A percentile compares a stretch with the other conserved stretches of the same genome.
These are phyloP conservation scores for Mustela nigripes DNA, from an alignment of 2,113 vertebrate species.

Conservation along the genomic window DNA sequence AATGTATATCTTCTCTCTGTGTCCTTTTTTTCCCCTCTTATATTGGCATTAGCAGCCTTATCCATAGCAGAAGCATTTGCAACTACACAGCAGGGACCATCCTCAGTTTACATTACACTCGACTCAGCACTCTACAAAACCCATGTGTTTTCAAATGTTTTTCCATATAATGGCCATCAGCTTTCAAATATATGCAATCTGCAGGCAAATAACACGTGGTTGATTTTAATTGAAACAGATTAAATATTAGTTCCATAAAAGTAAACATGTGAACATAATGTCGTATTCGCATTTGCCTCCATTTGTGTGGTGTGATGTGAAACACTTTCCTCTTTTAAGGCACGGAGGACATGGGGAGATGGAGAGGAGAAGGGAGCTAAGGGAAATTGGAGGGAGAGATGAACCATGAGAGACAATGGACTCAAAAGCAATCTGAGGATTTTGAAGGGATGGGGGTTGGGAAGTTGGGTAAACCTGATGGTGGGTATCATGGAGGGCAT, in stretches of 20 bases:
- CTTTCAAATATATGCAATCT: not conserved
- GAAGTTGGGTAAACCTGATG: too few relatives aligned
- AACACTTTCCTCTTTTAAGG: constrained; percentile 41
- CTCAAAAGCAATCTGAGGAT: too few relatives aligned
- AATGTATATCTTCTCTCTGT: not conserved
- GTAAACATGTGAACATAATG: constrained; percentile 31
- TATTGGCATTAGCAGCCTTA: not conserved
- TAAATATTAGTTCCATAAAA: constrained; percentile 58
- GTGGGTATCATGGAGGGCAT: too few relatives aligned
- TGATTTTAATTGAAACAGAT: constrained; percentile 58
- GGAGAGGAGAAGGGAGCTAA: too few relatives aligned
- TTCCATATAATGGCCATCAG: not conserved
- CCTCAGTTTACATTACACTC: not conserved
- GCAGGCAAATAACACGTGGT: not conserved
- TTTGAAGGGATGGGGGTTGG: too few relatives aligned
- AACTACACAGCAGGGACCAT: not conserved
- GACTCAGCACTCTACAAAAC: not conserved
- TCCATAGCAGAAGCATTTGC: not conserved
- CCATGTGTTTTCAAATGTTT: not conserved
- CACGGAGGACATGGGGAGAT: too few relatives aligned
- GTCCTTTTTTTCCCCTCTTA: not conserved
- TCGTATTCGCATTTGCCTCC: not conserved
- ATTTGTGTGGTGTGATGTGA: constrained; percentile 3
- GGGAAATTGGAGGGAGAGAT: too few relatives aligned
- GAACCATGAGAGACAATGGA: too few relatives aligned